Conservation (phyloP, 1,140 invertebrate genomes). For the Microplitis mediator region DNA sequence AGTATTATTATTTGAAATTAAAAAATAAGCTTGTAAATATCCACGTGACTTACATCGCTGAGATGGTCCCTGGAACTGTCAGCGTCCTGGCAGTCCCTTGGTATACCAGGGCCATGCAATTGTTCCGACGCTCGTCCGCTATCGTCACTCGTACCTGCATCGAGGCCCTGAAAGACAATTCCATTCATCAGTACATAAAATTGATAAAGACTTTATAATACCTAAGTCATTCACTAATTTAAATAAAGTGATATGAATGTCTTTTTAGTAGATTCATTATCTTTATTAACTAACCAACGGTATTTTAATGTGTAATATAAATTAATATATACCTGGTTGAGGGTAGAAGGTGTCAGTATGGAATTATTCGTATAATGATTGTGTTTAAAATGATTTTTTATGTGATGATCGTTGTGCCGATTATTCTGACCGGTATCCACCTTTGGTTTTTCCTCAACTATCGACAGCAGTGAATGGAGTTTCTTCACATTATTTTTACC, state of each 20-base stretch:
- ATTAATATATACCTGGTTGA: conserved; percentile 52
- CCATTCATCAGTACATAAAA: background rate
- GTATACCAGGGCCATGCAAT: conserved; percentile 75
- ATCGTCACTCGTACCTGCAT: conserved; percentile 79
- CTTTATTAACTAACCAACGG: background rate
- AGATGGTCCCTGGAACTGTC: conserved; percentile 80
- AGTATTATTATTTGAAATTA: background rate
- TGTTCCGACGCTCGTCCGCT: conserved; percentile 78
- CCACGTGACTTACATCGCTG: conserved; percentile 73
- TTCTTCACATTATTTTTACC: conserved; percentile 67
- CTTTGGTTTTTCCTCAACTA: conserved; percentile 67
- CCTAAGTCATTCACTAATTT: background rate
- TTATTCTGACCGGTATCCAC: conserved; percentile 66
- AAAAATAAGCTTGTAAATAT: background rate
- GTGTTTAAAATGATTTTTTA: conserved; percentile 61
- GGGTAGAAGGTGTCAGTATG: conserved; percentile 59
- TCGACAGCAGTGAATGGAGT: conserved; percentile 60
- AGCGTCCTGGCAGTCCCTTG: conserved; percentile 69
- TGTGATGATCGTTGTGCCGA: conserved; percentile 61
- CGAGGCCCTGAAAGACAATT: conserved; percentile 66
- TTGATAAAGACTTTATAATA: background rate
- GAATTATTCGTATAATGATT: conserved; percentile 62
- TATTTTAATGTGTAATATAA: background rate
- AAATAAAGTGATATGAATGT: background rate
- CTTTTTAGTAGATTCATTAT: background rate